Evolutionary conservation across 2,113 vertebrate genomes (phyloP), one percentile per base, ranked within the genome.

Genomic region (Muscicapa adusta): DNA sequence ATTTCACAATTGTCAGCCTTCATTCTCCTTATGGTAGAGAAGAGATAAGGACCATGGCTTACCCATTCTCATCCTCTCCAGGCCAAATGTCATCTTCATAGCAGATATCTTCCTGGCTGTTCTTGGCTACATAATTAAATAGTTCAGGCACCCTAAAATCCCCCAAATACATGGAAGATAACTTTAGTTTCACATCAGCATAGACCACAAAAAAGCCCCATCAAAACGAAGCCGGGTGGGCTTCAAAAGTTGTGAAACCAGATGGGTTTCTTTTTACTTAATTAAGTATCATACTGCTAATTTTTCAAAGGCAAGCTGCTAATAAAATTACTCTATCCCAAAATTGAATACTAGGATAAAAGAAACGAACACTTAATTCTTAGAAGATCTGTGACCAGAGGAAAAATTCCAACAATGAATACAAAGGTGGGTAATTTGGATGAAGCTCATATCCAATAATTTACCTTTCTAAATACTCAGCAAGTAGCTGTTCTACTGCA

Each of bases 41-140:
- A 33, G 20, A 36, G 33, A 25, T 4, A 12, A 79, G 12, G n/a
- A 86, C 48, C 36, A 54, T 40, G 53, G 65, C 87, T 96, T 97
- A 99, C 99, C 99, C 99, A 60, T 99, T 99, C 92, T 99, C 98
- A 82, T 99, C 98, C 83, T 98, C 98, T 94, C 98, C 98, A 57
- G 99, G 98, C 99, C 99, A 99, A 97, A 99, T 98, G 81, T 99
- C 99, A 88, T 99, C 99, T 97, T 99, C 99, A 57, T 99, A 99
- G 97, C 99, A 99, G 58, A 99, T 97, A 89, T 99, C 99, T 73
- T 99, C 99, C 36, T 99, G 99, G 88, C 98, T 98, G 81, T 99
- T 99, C 97, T 98, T 99, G 88, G 99, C 98, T 96, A 99, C 97
- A 2, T 97, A 96, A 92, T 96, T 97, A 88, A 99, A 99, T 3